Evolutionary conservation across 2,888 invertebrate species (phyloP).

Genomic region (Gandaritis pyraliata): DNA sequence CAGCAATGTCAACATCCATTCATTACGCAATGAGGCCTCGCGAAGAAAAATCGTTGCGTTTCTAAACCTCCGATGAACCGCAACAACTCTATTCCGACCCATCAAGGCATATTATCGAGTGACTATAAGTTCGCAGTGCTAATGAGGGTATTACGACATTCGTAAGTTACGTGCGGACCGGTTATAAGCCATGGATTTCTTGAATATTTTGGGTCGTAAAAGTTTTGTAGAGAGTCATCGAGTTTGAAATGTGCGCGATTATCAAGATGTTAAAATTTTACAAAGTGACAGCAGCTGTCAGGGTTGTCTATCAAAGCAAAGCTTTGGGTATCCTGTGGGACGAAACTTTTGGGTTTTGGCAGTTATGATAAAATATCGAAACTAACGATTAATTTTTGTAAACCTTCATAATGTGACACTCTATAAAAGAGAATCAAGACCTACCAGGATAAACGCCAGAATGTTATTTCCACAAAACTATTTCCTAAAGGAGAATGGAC

Average conservation of each 20-base stretch:
- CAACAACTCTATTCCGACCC: constrained; percentile 43
- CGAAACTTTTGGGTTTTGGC: constrained; percentile 3
- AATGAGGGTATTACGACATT: constrained; percentile 46
- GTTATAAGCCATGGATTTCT: constrained; percentile 41
- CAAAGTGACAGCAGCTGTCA: constrained; percentile 16
- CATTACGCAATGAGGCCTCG: constrained; percentile 79
- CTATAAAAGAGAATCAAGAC: no score
- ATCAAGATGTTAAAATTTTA: constrained; percentile 6
- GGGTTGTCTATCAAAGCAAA: not conserved
- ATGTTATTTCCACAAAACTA: constrained; percentile 8
- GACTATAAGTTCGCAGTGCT: constrained; percentile 37
- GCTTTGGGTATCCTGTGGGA: constrained; percentile 7
- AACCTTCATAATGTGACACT: not conserved
- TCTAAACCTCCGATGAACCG: constrained; percentile 54
- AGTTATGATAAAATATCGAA: not conserved
- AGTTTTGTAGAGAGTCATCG: constrained; percentile 26
- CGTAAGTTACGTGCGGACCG: constrained; percentile 42
- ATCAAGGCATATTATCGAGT: constrained; percentile 45
- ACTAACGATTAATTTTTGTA: not conserved
- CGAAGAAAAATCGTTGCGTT: constrained; percentile 67
- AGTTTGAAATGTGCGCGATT: not conserved
- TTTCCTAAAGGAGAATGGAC: constrained; percentile 14
- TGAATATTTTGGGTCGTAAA: constrained; percentile 38
- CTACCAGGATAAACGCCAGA: no score
- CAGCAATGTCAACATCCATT: constrained; percentile 77